These are phyloP conservation scores for Sebastes kiyomatsui DNA, from an alignment of 2,797 vertebrate species.

Conservation along the genomic window DNA sequence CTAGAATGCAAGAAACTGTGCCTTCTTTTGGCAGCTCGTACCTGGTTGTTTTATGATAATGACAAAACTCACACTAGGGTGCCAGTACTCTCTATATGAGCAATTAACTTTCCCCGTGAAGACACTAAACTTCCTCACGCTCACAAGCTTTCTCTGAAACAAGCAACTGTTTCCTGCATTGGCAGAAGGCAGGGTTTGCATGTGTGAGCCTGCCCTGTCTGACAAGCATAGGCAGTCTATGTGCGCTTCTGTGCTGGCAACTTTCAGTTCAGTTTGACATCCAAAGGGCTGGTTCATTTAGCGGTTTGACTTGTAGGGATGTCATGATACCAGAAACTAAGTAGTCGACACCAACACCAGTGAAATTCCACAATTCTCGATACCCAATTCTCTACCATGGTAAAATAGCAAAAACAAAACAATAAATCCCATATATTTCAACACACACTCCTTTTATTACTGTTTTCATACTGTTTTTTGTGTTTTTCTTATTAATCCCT, in stretches of 20 bases:
- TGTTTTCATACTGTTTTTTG: too few relatives aligned
- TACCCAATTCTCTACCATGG: too few relatives aligned
- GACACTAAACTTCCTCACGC: neutral
- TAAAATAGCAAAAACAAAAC: too few relatives aligned
- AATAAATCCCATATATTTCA: too few relatives aligned
- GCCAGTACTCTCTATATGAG: neutral
- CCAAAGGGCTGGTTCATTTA: neutral
- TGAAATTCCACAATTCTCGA: too few relatives aligned
- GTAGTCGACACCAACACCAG: too few relatives aligned
- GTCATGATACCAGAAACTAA: too few relatives aligned
- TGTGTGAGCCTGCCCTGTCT: conserved; percentile 26
- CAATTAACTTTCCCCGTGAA: neutral
- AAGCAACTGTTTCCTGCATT: conserved; percentile 12
- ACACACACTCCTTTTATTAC: too few relatives aligned
- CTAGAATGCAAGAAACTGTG: neutral
- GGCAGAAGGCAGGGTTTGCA: neutral
- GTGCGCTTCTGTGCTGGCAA: neutral
- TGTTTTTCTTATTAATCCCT: too few relatives aligned
- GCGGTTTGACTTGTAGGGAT: neutral
- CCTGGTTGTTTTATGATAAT: conserved; percentile 3
- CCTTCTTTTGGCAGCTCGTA: neutral
- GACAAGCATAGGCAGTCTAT: neutral
- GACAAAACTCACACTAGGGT: neutral
- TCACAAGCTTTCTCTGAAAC: neutral
- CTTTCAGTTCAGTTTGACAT: conserved; percentile 7